A percentile compares a stretch with the other conserved stretches of the same genome.
Conservation (phyloP, 2,888 invertebrate species). For the Drosophila paramelanica region DNA sequence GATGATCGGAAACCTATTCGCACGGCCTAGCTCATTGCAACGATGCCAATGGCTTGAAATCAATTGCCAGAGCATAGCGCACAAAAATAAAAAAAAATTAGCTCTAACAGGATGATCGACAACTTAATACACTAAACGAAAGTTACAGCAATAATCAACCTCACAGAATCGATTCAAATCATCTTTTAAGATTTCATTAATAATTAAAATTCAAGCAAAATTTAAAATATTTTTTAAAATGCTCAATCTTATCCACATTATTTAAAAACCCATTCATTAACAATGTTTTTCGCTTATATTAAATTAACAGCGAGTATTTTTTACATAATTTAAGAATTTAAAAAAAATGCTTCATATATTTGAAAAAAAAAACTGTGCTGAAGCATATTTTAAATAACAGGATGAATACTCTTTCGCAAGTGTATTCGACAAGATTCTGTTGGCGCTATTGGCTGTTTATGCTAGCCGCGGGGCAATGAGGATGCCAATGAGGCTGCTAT, state of each 20-base stretch:
- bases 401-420: conserved; percentile 3
- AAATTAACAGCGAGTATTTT: too few relatives aligned
- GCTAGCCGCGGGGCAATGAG: conserved; percentile 37
- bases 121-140: conserved; percentile 20
- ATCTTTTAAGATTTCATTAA: too few relatives aligned
- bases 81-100: conserved; percentile 23
- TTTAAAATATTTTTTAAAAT: too few relatives aligned
- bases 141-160: too few relatives aligned
- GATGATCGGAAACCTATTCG: conserved; percentile 74
- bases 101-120: conserved; percentile 1
- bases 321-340: too few relatives aligned
- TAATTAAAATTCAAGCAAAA: too few relatives aligned
- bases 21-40: conserved; percentile 77
- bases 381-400: neutral
- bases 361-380: too few relatives aligned
- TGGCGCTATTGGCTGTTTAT: conserved; percentile 61
- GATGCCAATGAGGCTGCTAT: conserved; percentile 27
- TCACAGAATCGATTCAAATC: too few relatives aligned
- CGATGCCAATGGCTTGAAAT: conserved; percentile 79
- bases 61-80: conserved; percentile 74
- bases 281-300: too few relatives aligned
- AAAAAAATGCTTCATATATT: too few relatives aligned
- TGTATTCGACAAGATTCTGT: conserved; percentile 25
- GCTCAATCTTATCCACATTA: too few relatives aligned
- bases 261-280: too few relatives aligned